Percentiles rank a stretch among this genome's conserved stretches.
phyloP scores from a whole-genome alignment of 2,888 invertebrate species.

The Acleris cristana region DNA sequence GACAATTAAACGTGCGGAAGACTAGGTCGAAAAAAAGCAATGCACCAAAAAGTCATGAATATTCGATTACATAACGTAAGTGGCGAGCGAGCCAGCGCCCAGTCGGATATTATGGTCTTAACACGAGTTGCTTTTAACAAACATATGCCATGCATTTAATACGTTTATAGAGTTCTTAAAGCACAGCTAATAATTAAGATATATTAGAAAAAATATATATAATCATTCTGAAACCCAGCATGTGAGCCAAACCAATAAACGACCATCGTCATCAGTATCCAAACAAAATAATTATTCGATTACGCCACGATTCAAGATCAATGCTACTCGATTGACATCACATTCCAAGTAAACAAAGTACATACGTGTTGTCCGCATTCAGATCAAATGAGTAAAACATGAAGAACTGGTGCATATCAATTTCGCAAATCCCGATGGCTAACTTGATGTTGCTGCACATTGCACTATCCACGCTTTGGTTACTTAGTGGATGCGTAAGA shows the following conservation, averaged over 20 bases:
- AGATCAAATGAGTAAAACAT: constrained; percentile 30
- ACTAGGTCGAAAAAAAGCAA: constrained; percentile 53
- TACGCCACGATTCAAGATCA: constrained; percentile 33
- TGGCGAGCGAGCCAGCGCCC: constrained; percentile 57
- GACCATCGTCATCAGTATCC: constrained; percentile 26
- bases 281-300: constrained; percentile 36
- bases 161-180: neutral
- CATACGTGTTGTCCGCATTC: constrained; percentile 28
- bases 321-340: constrained; percentile 25
- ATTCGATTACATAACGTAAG: constrained; percentile 72
- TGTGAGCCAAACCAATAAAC: constrained; percentile 20
- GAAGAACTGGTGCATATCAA: constrained; percentile 2
- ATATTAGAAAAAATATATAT: too few species aligned
- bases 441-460: neutral
- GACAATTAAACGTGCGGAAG: constrained; percentile 39
- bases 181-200: neutral
- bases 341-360: constrained; percentile 20
- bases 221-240: constrained; percentile 11
- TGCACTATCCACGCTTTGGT: neutral
- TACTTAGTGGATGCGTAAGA: constrained; percentile 17
- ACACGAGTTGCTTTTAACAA: constrained; percentile 40
- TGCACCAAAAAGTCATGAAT: constrained; percentile 60
- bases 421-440: constrained; percentile 15
- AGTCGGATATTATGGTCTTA: constrained; percentile 44
- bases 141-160: constrained; percentile 1